A percentile compares a stretch with the other conserved stretches of the same genome.
Evolutionary conservation across 2,797 vertebrate species (phyloP).

Genomic region (Columba guinea): DNA sequence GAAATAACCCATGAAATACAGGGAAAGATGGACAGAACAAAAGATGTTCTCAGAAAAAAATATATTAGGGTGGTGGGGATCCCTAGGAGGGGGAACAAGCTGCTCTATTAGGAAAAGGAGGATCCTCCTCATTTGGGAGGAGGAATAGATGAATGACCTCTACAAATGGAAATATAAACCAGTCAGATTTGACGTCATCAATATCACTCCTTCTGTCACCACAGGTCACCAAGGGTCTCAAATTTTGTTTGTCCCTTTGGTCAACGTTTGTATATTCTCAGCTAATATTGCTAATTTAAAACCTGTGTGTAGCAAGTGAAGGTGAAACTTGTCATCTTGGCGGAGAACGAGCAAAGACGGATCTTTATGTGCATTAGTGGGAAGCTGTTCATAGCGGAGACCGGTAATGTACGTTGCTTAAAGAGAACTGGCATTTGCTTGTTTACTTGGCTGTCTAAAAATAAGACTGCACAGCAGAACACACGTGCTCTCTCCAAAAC

Average conservation of each 20-base stretch:
- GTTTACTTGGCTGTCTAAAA: slow-evolving; percentile 33
- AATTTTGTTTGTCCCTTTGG: neutral
- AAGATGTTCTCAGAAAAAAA: neutral
- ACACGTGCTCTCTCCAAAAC: neutral
- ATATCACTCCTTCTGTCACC: neutral
- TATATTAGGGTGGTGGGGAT: neutral
- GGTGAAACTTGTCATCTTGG: neutral
- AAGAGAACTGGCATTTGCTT: neutral
- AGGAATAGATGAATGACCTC: neutral
- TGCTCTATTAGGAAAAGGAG: neutral
- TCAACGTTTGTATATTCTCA: neutral
- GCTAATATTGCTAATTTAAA: neutral
- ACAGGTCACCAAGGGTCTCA: fast-evolving
- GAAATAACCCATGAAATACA: neutral
- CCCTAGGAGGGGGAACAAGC: neutral
- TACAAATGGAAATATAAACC: neutral
- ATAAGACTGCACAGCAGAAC: neutral
- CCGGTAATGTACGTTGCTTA: neutral
- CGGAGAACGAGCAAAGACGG: fast-evolving
- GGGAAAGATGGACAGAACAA: neutral
- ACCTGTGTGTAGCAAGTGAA: neutral
- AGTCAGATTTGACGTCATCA: neutral
- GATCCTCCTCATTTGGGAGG: neutral
- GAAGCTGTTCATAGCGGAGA: neutral
- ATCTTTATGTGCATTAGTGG: neutral